These are phyloP conservation scores for Benitochromis conjunctus DNA, from an alignment of 2,113 vertebrate species.

Conservation along the genomic window DNA sequence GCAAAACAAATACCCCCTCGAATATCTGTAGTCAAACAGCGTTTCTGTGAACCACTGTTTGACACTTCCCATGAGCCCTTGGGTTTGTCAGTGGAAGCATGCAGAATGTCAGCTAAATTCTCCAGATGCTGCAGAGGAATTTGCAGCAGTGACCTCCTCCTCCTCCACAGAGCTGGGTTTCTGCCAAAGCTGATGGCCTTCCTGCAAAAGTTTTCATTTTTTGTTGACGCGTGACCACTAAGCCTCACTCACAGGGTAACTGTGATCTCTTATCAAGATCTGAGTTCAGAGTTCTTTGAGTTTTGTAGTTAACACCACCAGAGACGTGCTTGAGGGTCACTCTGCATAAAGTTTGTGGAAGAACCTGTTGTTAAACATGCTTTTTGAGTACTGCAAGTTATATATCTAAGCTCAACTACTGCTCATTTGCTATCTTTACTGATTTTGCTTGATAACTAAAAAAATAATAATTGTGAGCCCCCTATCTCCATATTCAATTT, in stretches of 20 bases:
- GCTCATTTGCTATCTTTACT: not conserved
- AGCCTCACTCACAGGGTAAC: not conserved
- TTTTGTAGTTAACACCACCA: not conserved
- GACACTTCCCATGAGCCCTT: conserved; percentile 26
- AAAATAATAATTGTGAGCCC: not conserved
- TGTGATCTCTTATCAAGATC: not conserved
- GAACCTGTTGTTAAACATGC: not conserved
- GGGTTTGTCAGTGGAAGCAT: conserved; percentile 29
- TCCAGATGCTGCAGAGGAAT: conserved; percentile 62
- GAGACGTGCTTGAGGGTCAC: not conserved
- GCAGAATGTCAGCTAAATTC: conserved; percentile 50
- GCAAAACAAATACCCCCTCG: not conserved
- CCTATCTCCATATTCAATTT: not conserved
- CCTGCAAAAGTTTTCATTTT: conserved; percentile 20
- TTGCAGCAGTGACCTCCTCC: conserved; percentile 17
- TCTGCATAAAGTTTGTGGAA: not conserved
- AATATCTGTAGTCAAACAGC: not conserved
- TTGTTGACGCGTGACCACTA: not conserved
- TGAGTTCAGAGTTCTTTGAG: not conserved
- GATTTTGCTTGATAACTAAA: not conserved
- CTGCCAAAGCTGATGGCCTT: conserved; percentile 39
- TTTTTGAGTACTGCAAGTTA: not conserved
- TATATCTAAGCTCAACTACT: not conserved
- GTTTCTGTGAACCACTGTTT: conserved; percentile 19
- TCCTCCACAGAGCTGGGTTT: conserved; percentile 31